Conservation (phyloP, 1,140 invertebrate genomes). For the Liolophura sinensis region DNA sequence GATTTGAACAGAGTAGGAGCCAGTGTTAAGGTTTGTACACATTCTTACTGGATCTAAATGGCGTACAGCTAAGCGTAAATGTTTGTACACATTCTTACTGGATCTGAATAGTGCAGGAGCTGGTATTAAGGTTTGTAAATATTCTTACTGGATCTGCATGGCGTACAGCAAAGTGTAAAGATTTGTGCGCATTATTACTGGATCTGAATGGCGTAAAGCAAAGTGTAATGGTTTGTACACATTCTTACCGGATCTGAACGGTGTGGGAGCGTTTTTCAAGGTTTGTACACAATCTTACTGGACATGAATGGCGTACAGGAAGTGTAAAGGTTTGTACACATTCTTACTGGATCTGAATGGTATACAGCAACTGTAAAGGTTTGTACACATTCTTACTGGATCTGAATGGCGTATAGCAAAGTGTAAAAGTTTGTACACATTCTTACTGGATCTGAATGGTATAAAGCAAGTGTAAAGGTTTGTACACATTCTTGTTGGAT, state of each 20-base stretch:
- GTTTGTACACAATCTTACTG: slow-evolving; percentile 25
- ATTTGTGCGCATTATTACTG: slow-evolving; percentile 6
- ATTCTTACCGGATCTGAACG: slow-evolving; percentile 57
- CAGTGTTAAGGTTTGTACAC: slow-evolving; percentile 50
- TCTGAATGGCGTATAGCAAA: slow-evolving; percentile 56
- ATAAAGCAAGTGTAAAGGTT: not conserved
- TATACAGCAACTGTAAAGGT: too few relatives aligned
- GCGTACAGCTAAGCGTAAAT: not conserved
- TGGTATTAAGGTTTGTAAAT: slow-evolving; percentile 7
- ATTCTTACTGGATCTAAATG: slow-evolving; percentile 6
- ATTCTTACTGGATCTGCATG: slow-evolving; percentile 12
- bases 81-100: not conserved
- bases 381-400: slow-evolving; percentile 59
- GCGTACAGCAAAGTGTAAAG: slow-evolving; percentile 37
- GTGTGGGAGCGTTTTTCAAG: slow-evolving; percentile 56
- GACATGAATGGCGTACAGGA: slow-evolving; percentile 11
- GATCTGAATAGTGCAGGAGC: not conserved
- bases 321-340: slow-evolving; percentile 12
- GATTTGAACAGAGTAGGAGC: slow-evolving; percentile 57
- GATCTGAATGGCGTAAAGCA: not conserved
- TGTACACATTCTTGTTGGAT: not conserved
- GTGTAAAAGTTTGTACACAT: slow-evolving; percentile 47
- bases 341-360: slow-evolving; percentile 1
- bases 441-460: slow-evolving; percentile 4
- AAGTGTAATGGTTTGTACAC: too few relatives aligned